Percentiles rank a stretch among this genome's conserved stretches.
Conservation (phyloP, 2,113 vertebrate species). For the Beaufortia kweichowensis region DNA sequence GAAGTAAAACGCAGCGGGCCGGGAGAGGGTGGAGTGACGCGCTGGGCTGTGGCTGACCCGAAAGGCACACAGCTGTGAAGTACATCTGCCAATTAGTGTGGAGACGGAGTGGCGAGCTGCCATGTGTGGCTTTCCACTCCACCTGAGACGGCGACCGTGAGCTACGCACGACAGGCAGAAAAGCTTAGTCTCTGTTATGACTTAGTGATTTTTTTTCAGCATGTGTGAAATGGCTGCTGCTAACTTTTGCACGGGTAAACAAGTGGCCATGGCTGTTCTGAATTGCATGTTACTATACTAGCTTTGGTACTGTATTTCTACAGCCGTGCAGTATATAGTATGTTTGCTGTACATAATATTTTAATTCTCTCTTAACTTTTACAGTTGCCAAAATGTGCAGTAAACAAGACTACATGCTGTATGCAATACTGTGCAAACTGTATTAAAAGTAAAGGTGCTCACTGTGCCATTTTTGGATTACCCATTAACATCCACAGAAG, state of each 20-base stretch:
- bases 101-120: conserved; percentile 38
- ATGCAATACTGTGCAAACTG: no score
- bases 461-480: no score
- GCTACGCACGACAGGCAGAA: conserved; percentile 50
- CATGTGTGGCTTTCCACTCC: conserved; percentile 43
- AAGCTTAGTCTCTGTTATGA: conserved; percentile 31
- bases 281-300: not conserved
- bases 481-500: no score
- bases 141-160: conserved; percentile 41
- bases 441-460: no score
- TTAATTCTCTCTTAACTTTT: no score
- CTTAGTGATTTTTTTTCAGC: conserved; percentile 31
- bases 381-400: no score
- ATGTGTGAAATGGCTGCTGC: conserved; percentile 11
- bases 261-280: not conserved
- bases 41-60: conserved; percentile 44
- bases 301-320: not conserved
- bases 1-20: not conserved
- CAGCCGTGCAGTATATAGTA: not conserved
- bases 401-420: no score
- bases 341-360: not conserved
- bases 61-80: conserved; percentile 58
- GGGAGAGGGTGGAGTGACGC: conserved; percentile 40
- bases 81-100: conserved; percentile 54
- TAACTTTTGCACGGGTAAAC: not conserved